Evolutionary conservation across 2,888 invertebrate species (phyloP).

Genomic region (Leuctra nigra): DNA sequence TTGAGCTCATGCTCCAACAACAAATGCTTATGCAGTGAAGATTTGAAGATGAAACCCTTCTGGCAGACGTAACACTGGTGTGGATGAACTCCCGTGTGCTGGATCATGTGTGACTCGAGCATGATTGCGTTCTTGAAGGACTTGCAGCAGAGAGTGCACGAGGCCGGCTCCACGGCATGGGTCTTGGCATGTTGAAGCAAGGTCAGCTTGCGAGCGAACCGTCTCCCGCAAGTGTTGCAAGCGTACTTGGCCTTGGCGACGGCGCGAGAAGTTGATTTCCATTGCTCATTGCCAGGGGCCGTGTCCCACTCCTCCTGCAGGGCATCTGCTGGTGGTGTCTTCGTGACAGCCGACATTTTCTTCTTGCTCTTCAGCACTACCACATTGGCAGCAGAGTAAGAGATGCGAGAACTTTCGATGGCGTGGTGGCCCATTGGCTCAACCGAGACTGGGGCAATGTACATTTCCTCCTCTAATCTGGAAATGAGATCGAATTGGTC

Average conservation of each 20-base stretch:
- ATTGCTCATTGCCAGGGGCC: conserved; percentile 36
- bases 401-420: too few species aligned
- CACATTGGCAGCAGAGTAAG: too few species aligned
- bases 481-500: too few species aligned
- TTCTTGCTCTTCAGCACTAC: too few species aligned
- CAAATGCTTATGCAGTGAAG: neutral
- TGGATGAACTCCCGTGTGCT: conserved; percentile 18
- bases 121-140: conserved; percentile 18
- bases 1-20: neutral
- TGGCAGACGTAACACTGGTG: conserved; percentile 3
- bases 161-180: neutral
- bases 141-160: conserved; percentile 18
- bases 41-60: neutral
- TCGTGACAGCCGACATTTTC: too few species aligned
- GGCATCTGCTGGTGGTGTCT: too few species aligned
- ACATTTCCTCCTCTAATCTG: too few species aligned
- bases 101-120: conserved; percentile 17
- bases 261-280: too few species aligned
- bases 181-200: neutral
- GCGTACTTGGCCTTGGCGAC: conserved; percentile 43
- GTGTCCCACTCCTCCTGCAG: too few species aligned
- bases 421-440: too few species aligned
- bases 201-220: conserved; percentile 35
- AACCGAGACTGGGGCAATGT: too few species aligned
- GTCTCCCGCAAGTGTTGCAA: conserved; percentile 34